phyloP scores from a whole-genome alignment of 2,113 vertebrate species.

The Phaetusa simplex region DNA sequence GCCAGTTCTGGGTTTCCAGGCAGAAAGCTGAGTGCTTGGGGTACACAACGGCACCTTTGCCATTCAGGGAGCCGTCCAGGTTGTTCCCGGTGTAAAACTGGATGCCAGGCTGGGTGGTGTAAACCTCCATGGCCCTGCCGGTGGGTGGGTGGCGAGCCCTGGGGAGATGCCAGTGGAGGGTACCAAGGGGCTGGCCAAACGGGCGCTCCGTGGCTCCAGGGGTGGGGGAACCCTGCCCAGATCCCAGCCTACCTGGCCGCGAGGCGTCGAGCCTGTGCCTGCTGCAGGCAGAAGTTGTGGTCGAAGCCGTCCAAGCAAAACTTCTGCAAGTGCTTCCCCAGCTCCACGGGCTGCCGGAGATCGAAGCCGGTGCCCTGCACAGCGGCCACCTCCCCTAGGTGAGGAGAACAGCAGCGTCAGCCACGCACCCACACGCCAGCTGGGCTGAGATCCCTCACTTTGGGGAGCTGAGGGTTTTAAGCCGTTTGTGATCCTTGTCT shows the following conservation, averaged over 20 bases:
- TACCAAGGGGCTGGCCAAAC: background rate
- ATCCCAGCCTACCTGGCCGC: conserved; percentile 80
- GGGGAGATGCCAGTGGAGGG: background rate
- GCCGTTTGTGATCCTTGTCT: background rate
- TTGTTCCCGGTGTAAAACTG: conserved; percentile 97
- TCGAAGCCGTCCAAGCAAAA: conserved; percentile 85
- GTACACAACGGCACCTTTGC: conserved; percentile 81
- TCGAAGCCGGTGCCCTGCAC: conserved; percentile 87
- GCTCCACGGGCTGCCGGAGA: conserved; percentile 79
- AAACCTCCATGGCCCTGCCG: conserved; percentile 84
- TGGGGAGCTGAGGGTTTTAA: background rate
- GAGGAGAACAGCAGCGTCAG: background rate
- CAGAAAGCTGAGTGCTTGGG: conserved; percentile 89
- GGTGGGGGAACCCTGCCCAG: background rate
- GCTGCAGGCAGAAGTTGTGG: conserved; percentile 91
- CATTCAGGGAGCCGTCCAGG: conserved; percentile 85
- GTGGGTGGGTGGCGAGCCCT: conserved; percentile 83
- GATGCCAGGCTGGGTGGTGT: conserved; percentile 90
- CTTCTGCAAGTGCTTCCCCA: conserved; percentile 83
- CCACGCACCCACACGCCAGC: background rate
- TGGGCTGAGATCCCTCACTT: background rate
- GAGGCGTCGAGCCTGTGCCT: conserved; percentile 53
- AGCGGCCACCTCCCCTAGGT: conserved; percentile 80
- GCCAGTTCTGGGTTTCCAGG: conserved; percentile 95
- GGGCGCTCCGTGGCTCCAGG: rapidly evolving